Evolutionary conservation across 2,888 invertebrate genomes (phyloP).

Genomic region (Campaea margaritaria): DNA sequence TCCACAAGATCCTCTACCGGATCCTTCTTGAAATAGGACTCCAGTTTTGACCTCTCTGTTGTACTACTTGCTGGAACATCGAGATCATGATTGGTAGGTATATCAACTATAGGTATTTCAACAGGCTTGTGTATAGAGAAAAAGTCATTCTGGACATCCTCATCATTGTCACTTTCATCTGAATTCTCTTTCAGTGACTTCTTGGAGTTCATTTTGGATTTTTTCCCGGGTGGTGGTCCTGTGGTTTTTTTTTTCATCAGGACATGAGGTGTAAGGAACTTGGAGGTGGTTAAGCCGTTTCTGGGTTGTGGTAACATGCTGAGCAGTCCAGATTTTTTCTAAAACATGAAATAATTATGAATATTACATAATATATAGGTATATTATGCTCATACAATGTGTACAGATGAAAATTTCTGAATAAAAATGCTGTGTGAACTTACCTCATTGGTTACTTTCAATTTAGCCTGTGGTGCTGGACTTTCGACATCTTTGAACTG

Average conservation of each 20-base stretch:
- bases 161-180: slow-evolving; percentile 80
- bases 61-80: slow-evolving; percentile 15
- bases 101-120: slow-evolving; percentile 69
- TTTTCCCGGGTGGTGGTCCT: slow-evolving; percentile 54
- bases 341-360: slow-evolving; percentile 38
- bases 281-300: slow-evolving; percentile 68
- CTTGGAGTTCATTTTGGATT: slow-evolving; percentile 47
- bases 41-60: slow-evolving; percentile 57
- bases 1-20: slow-evolving; percentile 42
- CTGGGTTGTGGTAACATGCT: slow-evolving; percentile 89
- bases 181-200: slow-evolving; percentile 60
- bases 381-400: too few relatives aligned
- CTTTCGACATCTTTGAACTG: slow-evolving; percentile 87
- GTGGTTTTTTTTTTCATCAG: slow-evolving; percentile 66
- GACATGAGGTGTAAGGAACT: slow-evolving; percentile 72
- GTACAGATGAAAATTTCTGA: too few relatives aligned
- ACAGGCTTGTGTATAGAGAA: slow-evolving; percentile 82
- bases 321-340: slow-evolving; percentile 88
- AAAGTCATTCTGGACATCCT: slow-evolving; percentile 79
- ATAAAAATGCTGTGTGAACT: slow-evolving; percentile 45
- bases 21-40: slow-evolving; percentile 73
- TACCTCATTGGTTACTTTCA: slow-evolving; percentile 81
- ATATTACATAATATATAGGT: not conserved
- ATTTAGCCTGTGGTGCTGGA: slow-evolving; percentile 66
- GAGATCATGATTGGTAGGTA: slow-evolving; percentile 52